phyloP scores from a whole-genome alignment of 1,140 invertebrate species.

The Drosophila pachea region DNA sequence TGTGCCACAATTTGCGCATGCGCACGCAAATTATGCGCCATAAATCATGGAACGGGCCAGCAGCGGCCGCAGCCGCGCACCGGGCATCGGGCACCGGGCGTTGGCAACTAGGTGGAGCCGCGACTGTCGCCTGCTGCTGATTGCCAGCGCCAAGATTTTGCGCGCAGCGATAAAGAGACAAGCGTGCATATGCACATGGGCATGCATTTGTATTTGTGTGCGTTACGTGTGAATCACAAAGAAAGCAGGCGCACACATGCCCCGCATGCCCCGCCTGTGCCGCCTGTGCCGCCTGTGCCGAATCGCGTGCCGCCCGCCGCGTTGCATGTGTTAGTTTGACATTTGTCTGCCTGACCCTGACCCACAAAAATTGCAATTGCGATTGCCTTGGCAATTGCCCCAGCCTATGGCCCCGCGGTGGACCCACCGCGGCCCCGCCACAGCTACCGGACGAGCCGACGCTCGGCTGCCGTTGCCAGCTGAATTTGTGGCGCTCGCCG shows the following conservation, averaged over 20 bases:
- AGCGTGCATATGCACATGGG: too few relatives aligned
- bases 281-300: background rate
- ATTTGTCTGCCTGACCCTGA: constrained; percentile 72
- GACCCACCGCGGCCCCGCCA: too few relatives aligned
- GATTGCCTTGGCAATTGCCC: background rate
- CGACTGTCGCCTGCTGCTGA: constrained; percentile 70
- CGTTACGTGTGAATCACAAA: too few relatives aligned
- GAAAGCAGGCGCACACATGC: constrained; percentile 1
- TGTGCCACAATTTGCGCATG: constrained; percentile 71
- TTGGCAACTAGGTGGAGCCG: constrained; percentile 57
- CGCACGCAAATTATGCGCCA: constrained; percentile 75
- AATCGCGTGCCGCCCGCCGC: background rate
- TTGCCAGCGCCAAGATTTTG: constrained; percentile 57
- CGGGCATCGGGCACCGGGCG: constrained; percentile 12
- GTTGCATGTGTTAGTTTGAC: constrained; percentile 54
- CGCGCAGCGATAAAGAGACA: constrained; percentile 66
- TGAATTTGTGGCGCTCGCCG: constrained; percentile 27
- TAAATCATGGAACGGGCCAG: constrained; percentile 63
- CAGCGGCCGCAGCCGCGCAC: too few relatives aligned
- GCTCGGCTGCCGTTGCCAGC: constrained; percentile 16
- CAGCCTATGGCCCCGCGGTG: too few relatives aligned
- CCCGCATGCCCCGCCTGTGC: constrained; percentile 6
- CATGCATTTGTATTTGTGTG: too few relatives aligned
- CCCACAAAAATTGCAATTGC: constrained; percentile 63
- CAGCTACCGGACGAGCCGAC: background rate